A percentile compares a stretch with the other conserved stretches of the same genome.
phyloP scores from a whole-genome alignment of 2,113 vertebrate species.

The Alces alces region DNA sequence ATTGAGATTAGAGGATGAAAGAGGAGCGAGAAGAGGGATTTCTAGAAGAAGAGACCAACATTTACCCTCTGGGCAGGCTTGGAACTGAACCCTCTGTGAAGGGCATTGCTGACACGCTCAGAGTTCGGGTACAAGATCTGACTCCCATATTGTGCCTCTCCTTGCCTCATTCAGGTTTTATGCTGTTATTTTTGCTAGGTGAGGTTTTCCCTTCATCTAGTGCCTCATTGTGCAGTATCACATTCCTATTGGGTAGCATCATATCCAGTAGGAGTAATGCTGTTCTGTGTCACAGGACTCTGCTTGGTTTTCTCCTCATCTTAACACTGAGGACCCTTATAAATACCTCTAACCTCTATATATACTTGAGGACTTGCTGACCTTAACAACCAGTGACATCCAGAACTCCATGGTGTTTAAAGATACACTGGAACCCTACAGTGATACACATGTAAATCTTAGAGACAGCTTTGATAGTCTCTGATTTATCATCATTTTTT shows the following conservation, averaged over 20 bases:
- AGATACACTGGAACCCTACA: not conserved
- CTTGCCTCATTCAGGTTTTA: not conserved
- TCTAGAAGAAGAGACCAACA: not conserved
- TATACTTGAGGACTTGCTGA: not conserved
- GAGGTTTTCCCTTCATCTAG: not conserved
- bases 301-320: not conserved
- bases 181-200: not conserved
- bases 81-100: accelerated
- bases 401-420: not conserved
- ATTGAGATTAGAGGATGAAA: not conserved
- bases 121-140: not conserved
- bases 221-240: not conserved
- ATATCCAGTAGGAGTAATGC: not conserved
- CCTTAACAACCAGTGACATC: not conserved
- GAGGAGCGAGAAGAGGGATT: not conserved
- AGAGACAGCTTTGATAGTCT: not conserved
- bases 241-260: not conserved
- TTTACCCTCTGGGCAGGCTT: not conserved
- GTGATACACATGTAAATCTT: not conserved
- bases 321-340: not conserved
- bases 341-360: not conserved
- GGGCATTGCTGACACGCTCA: not conserved
- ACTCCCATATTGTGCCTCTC: not conserved
- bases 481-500: not conserved
- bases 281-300: not conserved